Evolutionary conservation across 2,113 vertebrate genomes (phyloP), one percentile per base, ranked within the genome.

Genomic region (Hypanus sabinus): DNA sequence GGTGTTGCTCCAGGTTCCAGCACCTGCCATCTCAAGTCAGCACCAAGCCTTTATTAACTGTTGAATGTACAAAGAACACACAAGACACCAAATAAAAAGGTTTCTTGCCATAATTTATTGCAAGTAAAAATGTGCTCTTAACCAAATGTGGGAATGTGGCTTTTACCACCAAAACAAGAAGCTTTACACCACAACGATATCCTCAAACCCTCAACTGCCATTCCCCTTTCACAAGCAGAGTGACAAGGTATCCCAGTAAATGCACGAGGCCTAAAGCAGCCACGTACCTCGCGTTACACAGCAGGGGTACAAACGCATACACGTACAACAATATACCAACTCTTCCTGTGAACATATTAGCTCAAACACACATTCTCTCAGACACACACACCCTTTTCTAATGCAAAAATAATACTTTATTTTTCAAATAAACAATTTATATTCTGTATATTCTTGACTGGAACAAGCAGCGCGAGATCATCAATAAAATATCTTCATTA

Each of bases 61-160:
- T 30, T 30, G 24, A 24, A 46, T 88, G 10, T 33, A 38, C n/a
- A 20, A 92, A 70, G 90, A 24, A 27, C 68, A 93, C 33, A 24
- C 36, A 30, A 16, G 10, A 93, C 33, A 30, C 36, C 46, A 24
- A 12, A 6, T 46, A 30, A 38, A 36, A 92, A 65, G 33, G 68
- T 10, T 93, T 93, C 38, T 71, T 73, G 73, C 36, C 70, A 93
- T 73, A 93, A 93, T 93, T 93, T 93, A 93, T 93, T 93, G 91
- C 70, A 73, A 70, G 68, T 93, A 93, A 93, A 93, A 93, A 93
- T 73, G 70, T 93, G 70, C 91, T 93, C 90, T 93, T 73, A 75
- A 93, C 91, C 70, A 93, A 73, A 73, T 46, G 46, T 46, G 46
- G 46, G 46, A 73, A 4, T 73, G 38, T 93, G 68, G 70, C 70